These are phyloP conservation scores for Pristionchus japonicus DNA, from an alignment of 2,888 invertebrate genomes.

Conservation along the genomic window DNA sequence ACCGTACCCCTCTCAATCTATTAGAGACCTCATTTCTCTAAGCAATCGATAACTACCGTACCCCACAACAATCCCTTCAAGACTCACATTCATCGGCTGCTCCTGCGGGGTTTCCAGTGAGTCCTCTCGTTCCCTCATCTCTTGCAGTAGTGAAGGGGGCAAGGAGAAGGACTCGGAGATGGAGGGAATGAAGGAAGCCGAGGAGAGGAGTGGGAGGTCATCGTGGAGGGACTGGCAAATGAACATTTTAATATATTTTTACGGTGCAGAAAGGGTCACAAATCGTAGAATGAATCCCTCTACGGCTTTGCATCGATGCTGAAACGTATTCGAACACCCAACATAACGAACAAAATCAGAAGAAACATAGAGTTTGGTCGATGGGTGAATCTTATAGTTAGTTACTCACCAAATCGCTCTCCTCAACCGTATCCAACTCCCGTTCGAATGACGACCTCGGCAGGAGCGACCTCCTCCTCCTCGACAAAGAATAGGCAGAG, in stretches of 20 bases:
- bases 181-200: constrained; percentile 21
- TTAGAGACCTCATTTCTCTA: background rate
- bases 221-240: background rate
- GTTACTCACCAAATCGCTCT: constrained; percentile 49
- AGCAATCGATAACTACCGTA: background rate
- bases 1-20: background rate
- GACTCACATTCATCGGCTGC: background rate
- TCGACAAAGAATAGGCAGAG: constrained; percentile 38
- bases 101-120: background rate
- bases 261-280: no score
- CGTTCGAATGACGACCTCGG: constrained; percentile 57
- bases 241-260: no score
- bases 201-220: background rate
- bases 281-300: background rate
- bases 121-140: background rate
- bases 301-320: background rate
- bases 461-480: constrained; percentile 25
- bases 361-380: no score
- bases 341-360: background rate
- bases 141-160: background rate
- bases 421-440: constrained; percentile 60
- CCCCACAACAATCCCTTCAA: background rate
- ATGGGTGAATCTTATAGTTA: no score
- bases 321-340: background rate
- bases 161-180: constrained; percentile 38